phyloP scores from a whole-genome alignment of 2,113 vertebrate species.

The Oryzias woworae region DNA sequence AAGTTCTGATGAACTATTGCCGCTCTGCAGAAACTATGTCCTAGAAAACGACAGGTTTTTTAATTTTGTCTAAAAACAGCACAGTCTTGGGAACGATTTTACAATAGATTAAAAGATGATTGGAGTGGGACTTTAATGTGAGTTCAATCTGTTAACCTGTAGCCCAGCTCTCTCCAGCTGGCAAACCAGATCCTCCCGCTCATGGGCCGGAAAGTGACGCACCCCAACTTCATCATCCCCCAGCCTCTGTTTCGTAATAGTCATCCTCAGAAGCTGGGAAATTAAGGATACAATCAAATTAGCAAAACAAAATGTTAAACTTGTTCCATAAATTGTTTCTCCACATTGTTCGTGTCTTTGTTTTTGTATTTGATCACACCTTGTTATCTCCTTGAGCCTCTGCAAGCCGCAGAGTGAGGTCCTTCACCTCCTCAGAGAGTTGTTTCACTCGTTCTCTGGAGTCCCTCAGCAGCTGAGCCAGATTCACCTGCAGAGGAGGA shows the following conservation, averaged over 20 bases:
- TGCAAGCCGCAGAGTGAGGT: constrained; percentile 89
- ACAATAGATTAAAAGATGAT: neutral
- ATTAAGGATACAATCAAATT: neutral
- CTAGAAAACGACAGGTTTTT: too few relatives aligned
- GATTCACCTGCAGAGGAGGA: constrained; percentile 82
- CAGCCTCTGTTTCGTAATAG: constrained; percentile 93
- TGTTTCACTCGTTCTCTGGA: constrained; percentile 86
- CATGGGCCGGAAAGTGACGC: constrained; percentile 93
- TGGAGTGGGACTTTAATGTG: neutral
- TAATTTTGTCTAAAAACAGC: too few relatives aligned
- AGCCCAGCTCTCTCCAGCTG: constrained; percentile 89
- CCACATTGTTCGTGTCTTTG: neutral
- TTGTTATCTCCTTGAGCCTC: constrained; percentile 98
- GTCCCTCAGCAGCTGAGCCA: constrained; percentile 89
- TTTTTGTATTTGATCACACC: constrained; percentile 71
- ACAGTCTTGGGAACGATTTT: too few relatives aligned
- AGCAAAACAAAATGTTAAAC: neutral
- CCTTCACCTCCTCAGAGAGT: constrained; percentile 90
- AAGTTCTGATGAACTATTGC: too few relatives aligned
- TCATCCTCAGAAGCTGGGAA: constrained; percentile 95
- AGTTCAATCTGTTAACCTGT: constrained; percentile 75
- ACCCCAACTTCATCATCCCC: constrained; percentile 93
- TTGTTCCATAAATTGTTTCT: neutral
- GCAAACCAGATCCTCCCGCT: constrained; percentile 90
- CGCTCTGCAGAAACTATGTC: too few relatives aligned